A percentile compares a stretch with the other conserved stretches of the same genome.
These are phyloP conservation scores for Agapostemon virescens DNA, from an alignment of 2,888 invertebrate genomes.

Conservation along the genomic window DNA sequence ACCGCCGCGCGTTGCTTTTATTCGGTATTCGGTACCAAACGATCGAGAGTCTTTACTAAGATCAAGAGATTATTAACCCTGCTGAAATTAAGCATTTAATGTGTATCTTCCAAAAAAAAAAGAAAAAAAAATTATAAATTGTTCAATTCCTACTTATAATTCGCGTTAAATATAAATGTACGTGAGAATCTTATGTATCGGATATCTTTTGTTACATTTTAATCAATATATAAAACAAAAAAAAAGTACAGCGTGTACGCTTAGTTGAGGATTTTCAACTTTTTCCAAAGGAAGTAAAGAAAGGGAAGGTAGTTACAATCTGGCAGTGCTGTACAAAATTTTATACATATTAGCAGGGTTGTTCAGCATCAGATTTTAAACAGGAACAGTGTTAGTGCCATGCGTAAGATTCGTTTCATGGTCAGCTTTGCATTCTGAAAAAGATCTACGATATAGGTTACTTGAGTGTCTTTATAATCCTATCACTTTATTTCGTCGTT, in stretches of 20 bases:
- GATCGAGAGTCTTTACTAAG: slow-evolving; percentile 44
- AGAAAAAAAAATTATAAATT: too few species aligned
- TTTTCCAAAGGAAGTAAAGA: slow-evolving; percentile 31
- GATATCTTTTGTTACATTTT: slow-evolving; percentile 53
- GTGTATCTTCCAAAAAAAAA: slow-evolving; percentile 55
- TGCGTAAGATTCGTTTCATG: slow-evolving; percentile 67
- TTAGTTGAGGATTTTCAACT: slow-evolving; percentile 58
- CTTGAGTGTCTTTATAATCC: slow-evolving; percentile 55
- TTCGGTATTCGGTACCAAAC: slow-evolving; percentile 46
- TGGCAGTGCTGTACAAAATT: slow-evolving; percentile 70
- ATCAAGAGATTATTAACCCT: slow-evolving; percentile 58
- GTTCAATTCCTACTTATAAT: slow-evolving; percentile 41
- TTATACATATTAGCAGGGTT: slow-evolving; percentile 70
- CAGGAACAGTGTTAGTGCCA: slow-evolving; percentile 65
- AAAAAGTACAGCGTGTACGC: slow-evolving; percentile 56
- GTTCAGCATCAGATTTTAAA: slow-evolving; percentile 54
- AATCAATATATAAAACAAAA: slow-evolving; percentile 43
- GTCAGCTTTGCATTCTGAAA: slow-evolving; percentile 45
- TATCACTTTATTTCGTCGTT: slow-evolving; percentile 27
- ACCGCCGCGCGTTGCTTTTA: slow-evolving; percentile 56
- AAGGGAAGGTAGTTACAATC: slow-evolving; percentile 51
- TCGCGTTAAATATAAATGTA: slow-evolving; percentile 37
- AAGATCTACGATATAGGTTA: slow-evolving; percentile 47
- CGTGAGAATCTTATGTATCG: slow-evolving; percentile 49
- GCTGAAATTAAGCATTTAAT: slow-evolving; percentile 60